Evolutionary conservation across 2,113 vertebrate genomes (phyloP), one percentile per base, ranked within the genome.

Genomic region (Silurus meridionalis): DNA sequence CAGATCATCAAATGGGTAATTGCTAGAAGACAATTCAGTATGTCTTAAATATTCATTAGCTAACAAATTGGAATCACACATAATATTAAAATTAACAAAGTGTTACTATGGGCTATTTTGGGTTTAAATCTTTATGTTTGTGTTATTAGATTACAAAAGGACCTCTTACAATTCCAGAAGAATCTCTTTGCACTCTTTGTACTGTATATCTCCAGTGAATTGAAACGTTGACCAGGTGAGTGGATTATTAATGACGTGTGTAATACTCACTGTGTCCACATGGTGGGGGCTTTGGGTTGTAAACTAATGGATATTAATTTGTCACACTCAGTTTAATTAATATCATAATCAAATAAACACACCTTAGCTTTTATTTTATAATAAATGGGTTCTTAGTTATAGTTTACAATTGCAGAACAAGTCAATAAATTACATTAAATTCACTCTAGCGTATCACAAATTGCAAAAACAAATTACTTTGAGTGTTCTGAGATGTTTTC

Each of bases 241-340:
- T 74, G 0, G 10, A 77, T 52, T 46, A 53, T 66, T 71, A 64
- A 25, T 28, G 17, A 23, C 19, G 23, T 21, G 55, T 88, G 89
- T 83, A 87, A 52, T 85, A 74, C 85, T 77, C 23, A 60, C 23
- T 81, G 74, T 80, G 80, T 85, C 87, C 89, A 90, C 80, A 60
- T 67, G 89, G 89, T 83, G 87, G 87, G 66, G 85, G 48, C 63
- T 86, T 85, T 87, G 82, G 69, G 77, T 90, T 48, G 53, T 61
- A 60, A 82, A 63, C 37, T 85, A 77, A 13, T 1, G 2, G 52
- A 14, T 57, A 78, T 55, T 78, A 15, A 78, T 28, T 23, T 61
- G 23, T 61, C 0, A 60, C 28, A 28, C 53, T 58, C 52, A 48
- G 53, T 28, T 17, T 6, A 79, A 17, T 28, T 4, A 75, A 50